Evolutionary conservation across 23 tunicate genomes (phyloP), one percentile per base, ranked within the genome.

Genomic region (Botrylloides violaceus): DNA sequence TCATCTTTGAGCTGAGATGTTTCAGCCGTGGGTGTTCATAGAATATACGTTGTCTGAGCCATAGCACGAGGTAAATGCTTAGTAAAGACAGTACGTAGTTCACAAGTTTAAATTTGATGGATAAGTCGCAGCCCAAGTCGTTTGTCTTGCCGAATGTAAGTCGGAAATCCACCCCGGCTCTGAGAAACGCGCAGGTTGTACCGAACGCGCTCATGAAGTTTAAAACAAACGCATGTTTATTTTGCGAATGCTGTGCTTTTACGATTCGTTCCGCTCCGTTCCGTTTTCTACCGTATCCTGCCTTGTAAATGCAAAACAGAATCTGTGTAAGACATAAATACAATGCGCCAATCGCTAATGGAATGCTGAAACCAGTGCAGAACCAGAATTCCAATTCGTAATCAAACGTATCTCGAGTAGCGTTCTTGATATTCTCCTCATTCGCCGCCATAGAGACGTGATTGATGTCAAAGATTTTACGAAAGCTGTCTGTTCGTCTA

Each of bases 21-120:
- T 61, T 70, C 71, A 87, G 19, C 4, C 61, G 59, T 0, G 75
- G 78, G 34, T 66, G 36, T 34, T 71, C 57, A 72, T 87, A 87
- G 62, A 87, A 80, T 26, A 35, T 76, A 21, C 95, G 78, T 29
- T 87, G 95, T 39, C 95, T 36, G 29, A 87, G 43, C 95, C 95
- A 87, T 20, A 87, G 78, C n/a, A 71, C 82, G 32, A 80, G 75
- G 53, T 87, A 80, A 7, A 80, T 43, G 9, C 49, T 19, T 18
- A 43, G 36, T 4, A 68, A 26, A 19, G 58, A 37, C n/a, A 68
- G 29, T 0, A 43, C 57, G 37, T 68, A 68, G 25, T 2, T 36
- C 22, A 36, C 29, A 12, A 68, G 24, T 25, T 68, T 68, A 30
- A 68, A 68, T 0, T 68, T 38, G 23, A 68, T n/a, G 24, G 74